Evolutionary conservation across 1,140 invertebrate genomes (phyloP).

Genomic region (Apis florea): DNA sequence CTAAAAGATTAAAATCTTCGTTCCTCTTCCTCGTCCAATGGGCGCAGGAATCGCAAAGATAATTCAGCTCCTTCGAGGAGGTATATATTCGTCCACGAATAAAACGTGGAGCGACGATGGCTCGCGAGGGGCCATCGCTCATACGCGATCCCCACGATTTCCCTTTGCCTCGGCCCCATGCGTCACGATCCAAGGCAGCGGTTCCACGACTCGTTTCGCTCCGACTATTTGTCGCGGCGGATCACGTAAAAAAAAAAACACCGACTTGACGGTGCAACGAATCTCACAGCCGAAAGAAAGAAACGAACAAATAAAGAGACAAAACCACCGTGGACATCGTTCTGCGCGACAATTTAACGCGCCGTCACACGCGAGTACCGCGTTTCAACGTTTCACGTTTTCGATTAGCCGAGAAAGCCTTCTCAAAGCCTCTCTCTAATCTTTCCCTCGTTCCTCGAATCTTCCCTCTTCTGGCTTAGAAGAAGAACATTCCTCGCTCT

Average conservation of each 20-base stretch:
- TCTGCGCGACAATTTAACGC: conserved; percentile 19
- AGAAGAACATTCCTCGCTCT: background rate
- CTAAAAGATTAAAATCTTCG: too few species aligned
- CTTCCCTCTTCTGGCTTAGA: background rate
- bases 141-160: background rate
- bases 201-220: conserved; percentile 21
- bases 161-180: background rate
- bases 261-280: background rate
- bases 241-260: conserved; percentile 16
- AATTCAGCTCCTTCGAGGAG: too few species aligned
- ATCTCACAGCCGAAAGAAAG: background rate
- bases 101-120: background rate
- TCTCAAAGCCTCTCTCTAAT: conserved; percentile 49
- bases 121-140: background rate
- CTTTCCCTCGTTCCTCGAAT: background rate
- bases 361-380: conserved; percentile 40
- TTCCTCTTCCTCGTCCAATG: too few species aligned
- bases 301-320: background rate
- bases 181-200: background rate
- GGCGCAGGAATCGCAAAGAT: too few species aligned
- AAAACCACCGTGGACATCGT: background rate
- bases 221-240: conserved; percentile 35
- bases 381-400: conserved; percentile 60
- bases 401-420: conserved; percentile 61
- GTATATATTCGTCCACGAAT: background rate